Evolutionary conservation across 2,113 vertebrate genomes (phyloP).

Genomic region (Notothenia coriiceps): DNA sequence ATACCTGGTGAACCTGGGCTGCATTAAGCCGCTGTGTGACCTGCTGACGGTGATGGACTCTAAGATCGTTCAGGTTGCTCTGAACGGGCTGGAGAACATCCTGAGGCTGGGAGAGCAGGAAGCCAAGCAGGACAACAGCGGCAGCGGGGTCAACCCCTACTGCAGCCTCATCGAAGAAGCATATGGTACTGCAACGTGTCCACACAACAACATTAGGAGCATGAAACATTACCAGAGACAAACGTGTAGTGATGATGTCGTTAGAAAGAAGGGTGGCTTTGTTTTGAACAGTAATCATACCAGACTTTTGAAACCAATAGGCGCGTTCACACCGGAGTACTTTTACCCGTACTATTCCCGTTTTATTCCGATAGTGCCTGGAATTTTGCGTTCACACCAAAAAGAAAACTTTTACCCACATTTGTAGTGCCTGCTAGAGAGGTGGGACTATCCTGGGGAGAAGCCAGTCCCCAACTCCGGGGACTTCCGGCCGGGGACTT

Average conservation of each 20-base stretch:
- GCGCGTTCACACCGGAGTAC: no score
- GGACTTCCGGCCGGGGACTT: no score
- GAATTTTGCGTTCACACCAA: no score
- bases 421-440: no score
- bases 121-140: conserved; percentile 89
- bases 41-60: conserved; percentile 98
- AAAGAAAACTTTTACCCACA: no score
- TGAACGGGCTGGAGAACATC: conserved; percentile 97
- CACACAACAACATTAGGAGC: neutral
- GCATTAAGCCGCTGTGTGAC: conserved; percentile 96
- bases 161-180: conserved; percentile 98
- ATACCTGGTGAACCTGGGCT: conserved; percentile 95
- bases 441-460: no score
- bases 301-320: no score
- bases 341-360: no score
- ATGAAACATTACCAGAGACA: neutral
- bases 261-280: no score
- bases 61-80: conserved; percentile 96
- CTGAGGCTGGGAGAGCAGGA: conserved; percentile 96
- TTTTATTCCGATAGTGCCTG: no score
- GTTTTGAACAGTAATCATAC: no score
- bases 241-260: neutral
- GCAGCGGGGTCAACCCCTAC: conserved; percentile 93
- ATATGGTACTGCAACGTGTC: conserved; percentile 86
- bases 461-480: no score